These are phyloP conservation scores for Agelas oroides DNA, from an alignment of 37 sponge, comb jelly and placozoan genomes.

Conservation along the genomic window DNA sequence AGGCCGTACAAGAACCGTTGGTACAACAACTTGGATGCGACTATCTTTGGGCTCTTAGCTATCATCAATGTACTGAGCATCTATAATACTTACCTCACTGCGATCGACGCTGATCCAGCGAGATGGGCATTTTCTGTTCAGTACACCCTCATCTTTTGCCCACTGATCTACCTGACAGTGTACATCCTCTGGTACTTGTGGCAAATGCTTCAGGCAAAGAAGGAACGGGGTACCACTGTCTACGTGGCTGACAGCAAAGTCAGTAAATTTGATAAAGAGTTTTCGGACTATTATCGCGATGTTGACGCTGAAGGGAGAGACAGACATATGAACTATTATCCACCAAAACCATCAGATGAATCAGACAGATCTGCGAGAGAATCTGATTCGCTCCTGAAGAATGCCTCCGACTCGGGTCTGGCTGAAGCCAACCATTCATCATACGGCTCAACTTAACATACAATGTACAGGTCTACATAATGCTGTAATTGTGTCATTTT, in stretches of 20 bases:
- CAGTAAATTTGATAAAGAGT: not conserved
- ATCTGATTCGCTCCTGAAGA: no score
- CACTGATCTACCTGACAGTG: constrained; percentile 19
- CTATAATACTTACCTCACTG: constrained; percentile 7
- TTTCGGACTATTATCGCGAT: not conserved
- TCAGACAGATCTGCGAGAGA: no score
- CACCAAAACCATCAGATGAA: not conserved
- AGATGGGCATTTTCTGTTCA: constrained; percentile 26
- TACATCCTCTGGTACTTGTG: constrained; percentile 5
- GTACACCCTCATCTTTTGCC: constrained; percentile 39
- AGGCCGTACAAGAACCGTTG: constrained; percentile 47
- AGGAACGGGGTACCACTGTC: not conserved
- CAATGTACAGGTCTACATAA: no score
- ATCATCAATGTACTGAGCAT: constrained; percentile 43
- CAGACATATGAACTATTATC: not conserved
- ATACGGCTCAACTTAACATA: not conserved
- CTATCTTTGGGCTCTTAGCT: constrained; percentile 35
- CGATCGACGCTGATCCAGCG: not conserved
- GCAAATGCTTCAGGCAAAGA: not conserved
- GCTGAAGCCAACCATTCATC: not conserved
- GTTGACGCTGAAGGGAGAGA: not conserved
- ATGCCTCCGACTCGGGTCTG: not conserved
- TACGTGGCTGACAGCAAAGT: not conserved
- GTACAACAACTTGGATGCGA: constrained; percentile 43
- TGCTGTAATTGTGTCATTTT: no score